Evolutionary conservation across 2,888 invertebrate genomes (phyloP).

Genomic region (Sesia apiformis): DNA sequence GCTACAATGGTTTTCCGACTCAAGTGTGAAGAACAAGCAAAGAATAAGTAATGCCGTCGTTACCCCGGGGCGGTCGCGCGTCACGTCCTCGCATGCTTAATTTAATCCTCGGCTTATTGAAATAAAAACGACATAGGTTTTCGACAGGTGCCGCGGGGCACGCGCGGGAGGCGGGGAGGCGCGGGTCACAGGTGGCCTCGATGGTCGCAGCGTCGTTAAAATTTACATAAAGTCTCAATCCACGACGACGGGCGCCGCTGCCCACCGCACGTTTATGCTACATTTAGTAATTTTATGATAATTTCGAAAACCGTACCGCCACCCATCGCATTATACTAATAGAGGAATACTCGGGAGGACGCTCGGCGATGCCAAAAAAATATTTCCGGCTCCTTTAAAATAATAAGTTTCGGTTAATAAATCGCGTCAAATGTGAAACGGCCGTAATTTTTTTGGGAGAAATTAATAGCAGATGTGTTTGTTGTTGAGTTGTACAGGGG

Average conservation of each 20-base stretch:
- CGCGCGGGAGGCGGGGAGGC: slow-evolving; percentile 23
- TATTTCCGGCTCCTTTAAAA: slow-evolving; percentile 53
- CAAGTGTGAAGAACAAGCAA: slow-evolving; percentile 22
- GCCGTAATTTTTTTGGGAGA: slow-evolving; percentile 53
- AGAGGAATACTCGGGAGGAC: slow-evolving; percentile 57
- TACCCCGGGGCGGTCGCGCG: slow-evolving; percentile 21
- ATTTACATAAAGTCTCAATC: slow-evolving; percentile 76
- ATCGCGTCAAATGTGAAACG: slow-evolving; percentile 54
- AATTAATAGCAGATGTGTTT: slow-evolving; percentile 73
- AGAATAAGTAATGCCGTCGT: slow-evolving; percentile 34
- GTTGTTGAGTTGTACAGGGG: slow-evolving; percentile 56
- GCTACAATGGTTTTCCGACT: slow-evolving; percentile 17
- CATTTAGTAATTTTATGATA: slow-evolving; percentile 76
- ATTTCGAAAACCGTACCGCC: slow-evolving; percentile 72
- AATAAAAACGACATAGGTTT: slow-evolving; percentile 75
- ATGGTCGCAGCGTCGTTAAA: slow-evolving; percentile 75
- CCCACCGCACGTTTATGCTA: slow-evolving; percentile 72
- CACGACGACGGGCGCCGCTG: slow-evolving; percentile 60
- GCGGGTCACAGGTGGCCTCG: slow-evolving; percentile 67
- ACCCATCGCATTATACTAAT: slow-evolving; percentile 75
- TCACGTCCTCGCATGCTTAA: slow-evolving; percentile 65
- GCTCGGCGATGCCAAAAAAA: slow-evolving; percentile 47
- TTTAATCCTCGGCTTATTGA: slow-evolving; percentile 72
- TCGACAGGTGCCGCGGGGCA: slow-evolving; percentile 63
- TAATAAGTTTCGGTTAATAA: slow-evolving; percentile 69